phyloP scores from a whole-genome alignment of 1,140 invertebrate species.

The Agraylea sexmaculata region DNA sequence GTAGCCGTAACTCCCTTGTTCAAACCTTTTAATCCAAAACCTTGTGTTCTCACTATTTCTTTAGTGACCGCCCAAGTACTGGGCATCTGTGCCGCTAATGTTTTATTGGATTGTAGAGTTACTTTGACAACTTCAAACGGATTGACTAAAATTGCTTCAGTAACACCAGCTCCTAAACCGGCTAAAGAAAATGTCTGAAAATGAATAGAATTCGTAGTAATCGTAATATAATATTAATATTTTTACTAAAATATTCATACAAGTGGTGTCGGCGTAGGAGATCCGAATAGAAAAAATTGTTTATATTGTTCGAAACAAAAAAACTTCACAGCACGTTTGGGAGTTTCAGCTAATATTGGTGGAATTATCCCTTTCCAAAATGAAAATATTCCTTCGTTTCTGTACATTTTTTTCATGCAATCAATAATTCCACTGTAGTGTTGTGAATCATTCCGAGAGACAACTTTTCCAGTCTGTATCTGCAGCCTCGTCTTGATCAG shows the following conservation, averaged over 20 bases:
- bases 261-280: slow-evolving; percentile 56
- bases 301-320: slow-evolving; percentile 90
- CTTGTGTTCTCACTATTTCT: slow-evolving; percentile 61
- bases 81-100: slow-evolving; percentile 42
- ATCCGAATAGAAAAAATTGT: slow-evolving; percentile 66
- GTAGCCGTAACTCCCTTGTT: slow-evolving; percentile 86
- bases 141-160: slow-evolving; percentile 83
- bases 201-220: slow-evolving; percentile 15
- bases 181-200: slow-evolving; percentile 75
- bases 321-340: slow-evolving; percentile 88
- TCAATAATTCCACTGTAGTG: slow-evolving; percentile 72
- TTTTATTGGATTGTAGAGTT: slow-evolving; percentile 59
- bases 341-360: slow-evolving; percentile 87
- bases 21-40: slow-evolving; percentile 65
- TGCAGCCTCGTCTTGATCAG: slow-evolving; percentile 68
- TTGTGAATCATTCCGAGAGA: slow-evolving; percentile 41
- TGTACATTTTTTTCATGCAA: slow-evolving; percentile 81
- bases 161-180: slow-evolving; percentile 73
- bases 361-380: slow-evolving; percentile 90
- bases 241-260: slow-evolving; percentile 32
- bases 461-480: slow-evolving; percentile 29
- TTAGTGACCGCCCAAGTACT: slow-evolving; percentile 68
- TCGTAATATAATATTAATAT: slow-evolving; percentile 14
- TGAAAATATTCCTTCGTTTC: slow-evolving; percentile 64
- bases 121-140: slow-evolving; percentile 95